phyloP scores from a whole-genome alignment of 2,888 invertebrate genomes.

The Meliscaeva auricollis region DNA sequence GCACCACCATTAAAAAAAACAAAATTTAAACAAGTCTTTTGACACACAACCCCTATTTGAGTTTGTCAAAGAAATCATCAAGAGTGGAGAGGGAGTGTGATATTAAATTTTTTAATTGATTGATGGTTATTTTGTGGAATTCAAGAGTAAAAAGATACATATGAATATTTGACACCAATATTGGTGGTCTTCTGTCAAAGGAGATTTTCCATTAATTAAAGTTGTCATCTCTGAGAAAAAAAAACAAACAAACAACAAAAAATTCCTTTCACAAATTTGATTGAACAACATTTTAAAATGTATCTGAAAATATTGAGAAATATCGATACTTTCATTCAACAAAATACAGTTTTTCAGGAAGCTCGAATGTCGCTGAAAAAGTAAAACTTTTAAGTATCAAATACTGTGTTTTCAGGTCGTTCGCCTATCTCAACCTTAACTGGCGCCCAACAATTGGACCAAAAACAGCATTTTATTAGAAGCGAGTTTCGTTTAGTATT shows the following conservation, averaged over 20 bases:
- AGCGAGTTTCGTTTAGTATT: too few relatives aligned
- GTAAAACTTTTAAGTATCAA: too few relatives aligned
- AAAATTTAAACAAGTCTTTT: constrained; percentile 37
- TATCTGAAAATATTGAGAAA: too few relatives aligned
- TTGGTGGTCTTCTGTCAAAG: constrained; percentile 59
- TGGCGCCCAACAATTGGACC: too few relatives aligned
- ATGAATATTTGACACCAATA: constrained; percentile 43
- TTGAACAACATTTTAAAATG: too few relatives aligned
- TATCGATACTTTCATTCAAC: neutral
- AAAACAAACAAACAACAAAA: constrained; percentile 29
- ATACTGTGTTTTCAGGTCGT: too few relatives aligned
- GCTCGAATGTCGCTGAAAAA: too few relatives aligned
- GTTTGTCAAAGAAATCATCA: constrained; percentile 21
- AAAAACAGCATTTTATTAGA: too few relatives aligned
- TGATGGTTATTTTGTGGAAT: constrained; percentile 35
- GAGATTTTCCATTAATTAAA: constrained; percentile 50
- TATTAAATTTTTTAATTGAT: constrained; percentile 23
- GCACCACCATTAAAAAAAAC: constrained; percentile 49
- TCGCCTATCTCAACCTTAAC: too few relatives aligned
- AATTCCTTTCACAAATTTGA: neutral
- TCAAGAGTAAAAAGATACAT: neutral
- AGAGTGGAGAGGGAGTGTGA: constrained; percentile 44
- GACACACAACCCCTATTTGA: constrained; percentile 66
- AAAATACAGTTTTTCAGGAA: too few relatives aligned
- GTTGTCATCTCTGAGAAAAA: constrained; percentile 31